Conservation (phyloP, 2,888 invertebrate genomes). For the Acanthacorydalis orientalis region DNA sequence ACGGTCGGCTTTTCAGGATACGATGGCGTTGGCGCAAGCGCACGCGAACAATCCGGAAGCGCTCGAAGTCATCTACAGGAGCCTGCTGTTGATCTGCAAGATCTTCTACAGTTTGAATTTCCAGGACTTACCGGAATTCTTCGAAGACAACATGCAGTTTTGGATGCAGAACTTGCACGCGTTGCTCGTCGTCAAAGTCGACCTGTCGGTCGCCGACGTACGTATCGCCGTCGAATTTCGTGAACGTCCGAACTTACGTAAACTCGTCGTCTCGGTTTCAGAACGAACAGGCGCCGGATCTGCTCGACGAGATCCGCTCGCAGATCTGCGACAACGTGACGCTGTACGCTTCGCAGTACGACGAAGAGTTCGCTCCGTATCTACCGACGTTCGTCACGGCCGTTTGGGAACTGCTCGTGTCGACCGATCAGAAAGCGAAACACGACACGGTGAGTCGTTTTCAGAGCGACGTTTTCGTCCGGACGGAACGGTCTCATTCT, state of each 20-base stretch:
- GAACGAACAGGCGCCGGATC: slow-evolving; percentile 73
- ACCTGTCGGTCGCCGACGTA: slow-evolving; percentile 50
- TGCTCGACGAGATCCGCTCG: slow-evolving; percentile 80
- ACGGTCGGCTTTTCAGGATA: slow-evolving; percentile 40
- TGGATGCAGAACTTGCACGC: slow-evolving; percentile 91
- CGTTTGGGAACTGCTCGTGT: slow-evolving; percentile 80
- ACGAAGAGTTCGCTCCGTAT: slow-evolving; percentile 87
- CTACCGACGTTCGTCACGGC: slow-evolving; percentile 86
- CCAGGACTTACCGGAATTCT: slow-evolving; percentile 97
- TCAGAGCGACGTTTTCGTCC: neutral
- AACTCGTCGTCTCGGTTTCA: slow-evolving; percentile 23
- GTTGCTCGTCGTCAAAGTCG: slow-evolving; percentile 63
- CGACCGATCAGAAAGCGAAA: slow-evolving; percentile 70
- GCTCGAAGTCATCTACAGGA: slow-evolving; percentile 73
- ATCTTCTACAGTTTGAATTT: slow-evolving; percentile 95
- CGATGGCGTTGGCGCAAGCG: slow-evolving; percentile 61
- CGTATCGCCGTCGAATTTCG: too few species aligned
- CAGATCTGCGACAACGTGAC: slow-evolving; percentile 93
- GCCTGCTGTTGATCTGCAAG: slow-evolving; percentile 75
- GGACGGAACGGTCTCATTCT: neutral
- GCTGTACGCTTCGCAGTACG: slow-evolving; percentile 93
- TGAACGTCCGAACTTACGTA: too few species aligned
- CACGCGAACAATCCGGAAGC: slow-evolving; percentile 68
- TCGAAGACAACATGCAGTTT: slow-evolving; percentile 89
- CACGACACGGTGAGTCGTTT: slow-evolving; percentile 73